phyloP scores from a whole-genome alignment of 1,140 invertebrate species.

The Drosophila orosa region DNA sequence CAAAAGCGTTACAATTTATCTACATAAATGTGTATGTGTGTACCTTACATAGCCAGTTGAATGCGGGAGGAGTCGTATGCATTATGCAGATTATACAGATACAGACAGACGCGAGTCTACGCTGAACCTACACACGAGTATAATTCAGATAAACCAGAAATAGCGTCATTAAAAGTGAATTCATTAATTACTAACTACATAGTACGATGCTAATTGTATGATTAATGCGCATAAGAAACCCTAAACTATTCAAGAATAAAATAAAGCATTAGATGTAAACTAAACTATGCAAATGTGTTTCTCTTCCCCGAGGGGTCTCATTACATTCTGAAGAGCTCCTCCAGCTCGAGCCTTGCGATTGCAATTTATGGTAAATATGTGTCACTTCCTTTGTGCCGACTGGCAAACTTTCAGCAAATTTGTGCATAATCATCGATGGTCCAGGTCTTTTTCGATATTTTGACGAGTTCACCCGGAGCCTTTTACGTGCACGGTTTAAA shows the following conservation, averaged over 20 bases:
- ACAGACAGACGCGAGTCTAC: not conserved
- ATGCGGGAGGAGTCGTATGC: slow-evolving; percentile 21
- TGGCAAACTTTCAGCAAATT: slow-evolving; percentile 48
- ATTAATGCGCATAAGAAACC: slow-evolving; percentile 69
- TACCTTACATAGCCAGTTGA: slow-evolving; percentile 57
- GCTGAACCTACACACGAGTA: slow-evolving; percentile 26
- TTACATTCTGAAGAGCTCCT: slow-evolving; percentile 9
- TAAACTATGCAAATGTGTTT: slow-evolving; percentile 34
- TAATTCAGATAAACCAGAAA: slow-evolving; percentile 40
- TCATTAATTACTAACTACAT: slow-evolving; percentile 68
- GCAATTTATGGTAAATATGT: slow-evolving; percentile 34
- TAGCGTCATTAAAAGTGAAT: slow-evolving; percentile 49
- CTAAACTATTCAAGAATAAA: slow-evolving; percentile 74
- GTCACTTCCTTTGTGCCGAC: slow-evolving; percentile 30
- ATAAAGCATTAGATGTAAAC: slow-evolving; percentile 81
- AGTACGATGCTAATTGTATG: slow-evolving; percentile 74
- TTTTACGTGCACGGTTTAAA: slow-evolving; percentile 75
- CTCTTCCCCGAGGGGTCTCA: slow-evolving; percentile 14
- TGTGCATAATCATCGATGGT: slow-evolving; percentile 46
- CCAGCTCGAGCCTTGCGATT: slow-evolving; percentile 4
- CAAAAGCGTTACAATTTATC: slow-evolving; percentile 43
- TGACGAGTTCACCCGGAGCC: slow-evolving; percentile 41
- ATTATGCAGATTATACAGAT: slow-evolving; percentile 32
- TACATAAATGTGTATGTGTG: slow-evolving; percentile 58
- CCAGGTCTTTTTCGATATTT: slow-evolving; percentile 25